These are phyloP conservation scores for Cebidichthys violaceus DNA, from an alignment of 2,113 vertebrate species.

Conservation along the genomic window DNA sequence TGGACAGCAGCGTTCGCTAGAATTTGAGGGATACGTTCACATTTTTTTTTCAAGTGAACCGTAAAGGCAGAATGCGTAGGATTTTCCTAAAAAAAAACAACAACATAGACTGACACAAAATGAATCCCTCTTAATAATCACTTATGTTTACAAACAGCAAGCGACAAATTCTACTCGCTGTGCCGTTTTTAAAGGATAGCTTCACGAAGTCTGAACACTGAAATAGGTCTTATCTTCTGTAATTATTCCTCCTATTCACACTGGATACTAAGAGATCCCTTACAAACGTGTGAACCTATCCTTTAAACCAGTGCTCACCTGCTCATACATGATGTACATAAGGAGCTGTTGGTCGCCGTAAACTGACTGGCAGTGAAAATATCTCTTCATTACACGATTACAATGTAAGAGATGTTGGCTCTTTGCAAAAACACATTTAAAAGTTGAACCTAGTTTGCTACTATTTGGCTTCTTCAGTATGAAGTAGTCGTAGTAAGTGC, in stretches of 20 bases:
- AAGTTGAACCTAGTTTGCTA: neutral
- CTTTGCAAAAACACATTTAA: neutral
- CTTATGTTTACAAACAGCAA: neutral
- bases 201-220: conserved; percentile 7
- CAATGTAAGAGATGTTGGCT: neutral
- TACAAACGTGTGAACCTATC: neutral
- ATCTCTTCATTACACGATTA: neutral
- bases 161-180: neutral
- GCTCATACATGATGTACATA: neutral
- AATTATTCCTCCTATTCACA: neutral
- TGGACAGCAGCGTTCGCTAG: conserved; percentile 4
- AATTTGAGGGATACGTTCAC: conserved; percentile 22
- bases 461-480: neutral
- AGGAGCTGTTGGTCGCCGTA: neutral
- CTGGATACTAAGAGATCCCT: neutral
- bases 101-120: too few relatives aligned
- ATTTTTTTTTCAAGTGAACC: neutral
- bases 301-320: neutral
- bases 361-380: neutral
- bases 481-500: neutral
- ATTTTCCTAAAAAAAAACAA: neutral
- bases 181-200: neutral
- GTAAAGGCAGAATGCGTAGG: neutral
- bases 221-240: neutral
- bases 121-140: neutral